Base-by-base conservation (phyloP, 2,113 vertebrate genomes). In the Podiceps cristatus region DNA sequence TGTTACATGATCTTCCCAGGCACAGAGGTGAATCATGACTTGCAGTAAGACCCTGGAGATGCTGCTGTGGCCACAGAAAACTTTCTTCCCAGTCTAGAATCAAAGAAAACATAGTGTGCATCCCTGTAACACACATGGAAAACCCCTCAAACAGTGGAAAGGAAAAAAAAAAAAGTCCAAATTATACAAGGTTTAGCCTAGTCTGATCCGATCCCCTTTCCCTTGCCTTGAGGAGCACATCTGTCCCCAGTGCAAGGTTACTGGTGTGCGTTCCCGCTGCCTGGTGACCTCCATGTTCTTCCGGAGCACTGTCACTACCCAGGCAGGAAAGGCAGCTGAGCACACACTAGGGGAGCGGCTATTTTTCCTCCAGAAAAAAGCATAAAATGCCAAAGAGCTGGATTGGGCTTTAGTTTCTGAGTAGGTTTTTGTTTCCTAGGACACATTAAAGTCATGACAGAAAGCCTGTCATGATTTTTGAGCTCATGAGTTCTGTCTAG, bases 211-310 rank as follows among this genome's bases (percentile, higher is more conserved):
- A 60, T 47, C 49, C 37, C 19, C n/a, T 17, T 58, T 95, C 96
- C 91, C 88, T 87, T 66, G 66, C 62, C 73, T 85, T 27, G 10
- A 71, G 60, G 9, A 71, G 60, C 72, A 90, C 86, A 86, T 96
- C 76, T 96, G 80, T 82, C 55, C 86, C 86, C 86, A 96, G 94
- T 91, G 86, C 97, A 95, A 78, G 47, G 53, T 96, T 96, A 87
- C 89, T 18, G 40, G 45, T n/a, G 29, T 11, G 2, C 90, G 86
- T 94, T 97, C 94, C 74, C 93, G 50, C 56, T 87, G 69, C 69
- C 50, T 62, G 37, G 55, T 56, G 73, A 50, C 35, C 72, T 92
- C 58, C 56, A 60, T 78, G 42, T 96, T 88, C 88, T 95, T 88
- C 88, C 6, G 1, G 64, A 96, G 76, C 76, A 92, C 50, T 16